phyloP scores from a whole-genome alignment of 2,113 vertebrate species.

The Hippopotamus amphibius region DNA sequence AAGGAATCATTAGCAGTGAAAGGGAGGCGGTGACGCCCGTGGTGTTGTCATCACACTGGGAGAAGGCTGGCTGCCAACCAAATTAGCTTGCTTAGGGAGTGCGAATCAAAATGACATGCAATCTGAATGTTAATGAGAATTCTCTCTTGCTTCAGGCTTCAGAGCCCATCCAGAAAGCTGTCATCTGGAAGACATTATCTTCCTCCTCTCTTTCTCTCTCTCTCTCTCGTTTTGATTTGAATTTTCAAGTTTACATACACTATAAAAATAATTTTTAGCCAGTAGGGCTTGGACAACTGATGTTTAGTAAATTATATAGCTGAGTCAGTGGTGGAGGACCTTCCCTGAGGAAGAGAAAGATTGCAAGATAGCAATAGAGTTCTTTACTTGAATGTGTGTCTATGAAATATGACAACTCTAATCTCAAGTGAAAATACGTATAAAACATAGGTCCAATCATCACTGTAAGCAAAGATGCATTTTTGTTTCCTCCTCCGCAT shows the following conservation, averaged over 20 bases:
- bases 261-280: constrained; percentile 47
- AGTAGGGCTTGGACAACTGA: background rate
- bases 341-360: background rate
- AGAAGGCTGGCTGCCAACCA: constrained; percentile 88
- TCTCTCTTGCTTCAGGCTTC: constrained; percentile 81
- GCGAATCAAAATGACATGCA: constrained; percentile 90
- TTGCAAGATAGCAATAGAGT: fast-evolving
- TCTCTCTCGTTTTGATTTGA: background rate
- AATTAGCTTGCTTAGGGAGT: constrained; percentile 89
- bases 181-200: constrained; percentile 86
- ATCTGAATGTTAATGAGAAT: constrained; percentile 90
- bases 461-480: background rate
- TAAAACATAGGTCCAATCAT: background rate
- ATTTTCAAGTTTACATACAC: constrained; percentile 72
- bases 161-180: constrained; percentile 83
- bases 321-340: background rate
- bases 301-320: background rate
- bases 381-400: background rate
- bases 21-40: constrained; percentile 82
- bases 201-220: background rate
- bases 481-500: background rate
- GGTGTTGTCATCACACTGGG: constrained; percentile 87
- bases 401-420: background rate
- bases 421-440: background rate
- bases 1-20: constrained; percentile 88